Base-by-base conservation (phyloP, 2,888 invertebrate species). In the Heliconius charithonia region DNA sequence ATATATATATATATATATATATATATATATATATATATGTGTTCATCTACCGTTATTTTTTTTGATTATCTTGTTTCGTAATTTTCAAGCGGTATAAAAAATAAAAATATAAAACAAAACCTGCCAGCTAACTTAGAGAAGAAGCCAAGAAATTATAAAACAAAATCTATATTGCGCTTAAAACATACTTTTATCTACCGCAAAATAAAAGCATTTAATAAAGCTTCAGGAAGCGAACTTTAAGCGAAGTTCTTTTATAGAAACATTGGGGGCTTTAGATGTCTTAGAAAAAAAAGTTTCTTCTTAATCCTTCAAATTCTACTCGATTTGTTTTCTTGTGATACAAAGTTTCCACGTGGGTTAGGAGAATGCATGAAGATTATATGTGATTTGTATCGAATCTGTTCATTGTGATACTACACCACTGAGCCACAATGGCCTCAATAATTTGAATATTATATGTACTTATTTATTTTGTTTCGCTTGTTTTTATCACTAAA, bases 251-350 rank as follows among this genome's bases (percentile, higher is more conserved):
- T 87, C 87, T 89, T 90, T 90, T 89, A 87, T 88, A 87, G 87
- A 87, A 87, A 90, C 91, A 92, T 91, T 89, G 86, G 84, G 84
- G 85, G 91, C 87, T 91, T 91, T 86, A 89, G 92, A 90, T 92
- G 90, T 90, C 88, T 87, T 85, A 85, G 86, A 87, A 88, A 89
- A 32, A 32, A 89, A 92, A 91, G 85, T 92, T 92, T 87, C 45
- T 88, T 85, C 90, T 91, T 92, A 92, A 93, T 92, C 91, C 91
- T 84, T 82, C 51, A 87, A 89, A 90, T 89, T 89, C 89, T 86
- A 82, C 87, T 90, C 91, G 91, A 92, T 92, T 92, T 92, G 91
- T 93, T 89, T 86, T 82, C 84, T 85, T 84, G 84, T 86, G 92
- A 92, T 92, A 92, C 89, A 41, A 72, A 79, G 19, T 79, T 79